Percentiles rank a stretch among this genome's conserved stretches.
phyloP scores from a whole-genome alignment of 2,113 vertebrate species.

The Hemichromis elongatus region DNA sequence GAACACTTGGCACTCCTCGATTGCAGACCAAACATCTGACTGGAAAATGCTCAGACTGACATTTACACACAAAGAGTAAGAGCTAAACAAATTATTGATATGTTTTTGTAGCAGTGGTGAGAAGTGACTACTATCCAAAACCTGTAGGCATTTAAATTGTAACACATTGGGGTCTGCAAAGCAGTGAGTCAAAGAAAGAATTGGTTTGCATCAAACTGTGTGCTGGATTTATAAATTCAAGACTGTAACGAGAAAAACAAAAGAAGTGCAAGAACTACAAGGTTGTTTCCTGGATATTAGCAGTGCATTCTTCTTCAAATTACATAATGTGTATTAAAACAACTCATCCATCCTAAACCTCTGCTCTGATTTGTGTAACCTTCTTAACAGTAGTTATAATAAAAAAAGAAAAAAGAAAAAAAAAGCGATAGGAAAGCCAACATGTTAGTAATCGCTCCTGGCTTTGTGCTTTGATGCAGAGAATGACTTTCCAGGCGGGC shows the following conservation, averaged over 20 bases:
- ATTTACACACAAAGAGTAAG: constrained; percentile 32
- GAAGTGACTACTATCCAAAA: not conserved
- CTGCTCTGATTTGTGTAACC: not conserved
- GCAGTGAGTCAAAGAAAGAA: not conserved
- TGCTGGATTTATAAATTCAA: constrained; percentile 2
- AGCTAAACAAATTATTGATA: constrained; percentile 21
- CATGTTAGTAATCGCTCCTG: constrained; percentile 1
- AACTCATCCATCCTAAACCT: constrained; percentile 10
- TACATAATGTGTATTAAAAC: not conserved
- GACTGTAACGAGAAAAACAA: not conserved
- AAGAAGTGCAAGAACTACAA: not conserved
- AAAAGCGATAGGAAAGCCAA: not conserved
- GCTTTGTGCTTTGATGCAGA: not conserved
- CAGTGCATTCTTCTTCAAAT: not conserved
- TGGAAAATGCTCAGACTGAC: constrained; percentile 26
- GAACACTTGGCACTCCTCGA: constrained; percentile 42
- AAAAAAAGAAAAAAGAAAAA: not conserved
- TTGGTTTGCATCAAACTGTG: not conserved
- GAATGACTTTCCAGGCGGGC: constrained; percentile 4
- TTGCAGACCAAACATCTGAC: constrained; percentile 58
- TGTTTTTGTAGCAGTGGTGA: not conserved
- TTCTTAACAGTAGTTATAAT: not conserved
- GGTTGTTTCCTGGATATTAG: not conserved
- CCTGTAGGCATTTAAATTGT: not conserved
- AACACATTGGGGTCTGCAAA: not conserved